Base-by-base conservation (phyloP, 1,140 invertebrate species). In the Microplitis mediator region DNA sequence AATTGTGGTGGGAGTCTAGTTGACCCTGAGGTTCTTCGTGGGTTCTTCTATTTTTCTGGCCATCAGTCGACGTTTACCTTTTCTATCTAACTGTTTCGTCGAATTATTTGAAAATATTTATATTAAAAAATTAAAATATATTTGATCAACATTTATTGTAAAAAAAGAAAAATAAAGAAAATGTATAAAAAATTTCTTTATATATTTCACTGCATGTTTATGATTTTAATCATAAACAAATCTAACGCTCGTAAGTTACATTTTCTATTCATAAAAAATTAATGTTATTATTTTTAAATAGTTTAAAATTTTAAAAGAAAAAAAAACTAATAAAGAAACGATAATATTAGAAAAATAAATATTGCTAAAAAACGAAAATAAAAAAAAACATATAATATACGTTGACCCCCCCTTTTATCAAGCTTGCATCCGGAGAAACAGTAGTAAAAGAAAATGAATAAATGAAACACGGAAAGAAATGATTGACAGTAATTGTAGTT, bases 1-100 rank as follows among this genome's bases (percentile, higher is more conserved):
- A 4, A 14, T 3, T 6, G 32, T 64, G 75, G 74, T 77, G 77
- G 67, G 76, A 77, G 11, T 80, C 75, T 58, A 73, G 80, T 77
- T 76, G 78, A 73, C 80, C 80, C 60, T 80, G 79, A 45, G 39
- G 39, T 45, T 9, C 11, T 6, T 45, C 60, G 72, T 35, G 63
- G 64, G 75, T 73, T 51, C 61, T 71, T 64, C 50, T 14, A 60
- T 74, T 54, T 73, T 54, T 66, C 67, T 76, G 23, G 35, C 62
- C 31, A 34, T 75, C 74, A 80, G 79, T 81, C 34, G 51, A 11
- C 32, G 6, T 70, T 51, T 14, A 16, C 39, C 14, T 76, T 70
- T 75, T 2, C 66, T 35, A 32, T 16, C 16, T 16, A 23, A 66
- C 6, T n/a, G 32, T 36, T 11, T 31, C 23, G 8, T 16, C 51